Percentiles rank a stretch among this genome's conserved stretches.
These are phyloP conservation scores for Cyphomyrus plagiostoma DNA, from an alignment of 2,113 vertebrate genomes.

Conservation along the genomic window DNA sequence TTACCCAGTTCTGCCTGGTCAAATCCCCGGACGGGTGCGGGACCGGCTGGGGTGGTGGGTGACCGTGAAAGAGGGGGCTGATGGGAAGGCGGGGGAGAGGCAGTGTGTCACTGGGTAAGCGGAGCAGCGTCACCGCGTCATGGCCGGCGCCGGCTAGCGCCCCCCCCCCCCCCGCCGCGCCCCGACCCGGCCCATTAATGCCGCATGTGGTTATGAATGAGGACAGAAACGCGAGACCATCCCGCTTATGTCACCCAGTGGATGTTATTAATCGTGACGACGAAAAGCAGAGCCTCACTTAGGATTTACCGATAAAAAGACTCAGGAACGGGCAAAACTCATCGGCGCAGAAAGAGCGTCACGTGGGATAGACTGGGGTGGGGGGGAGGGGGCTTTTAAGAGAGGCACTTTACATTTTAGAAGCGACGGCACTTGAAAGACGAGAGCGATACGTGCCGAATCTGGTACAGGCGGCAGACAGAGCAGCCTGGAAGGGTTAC, in stretches of 20 bases:
- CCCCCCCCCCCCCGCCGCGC: not conserved
- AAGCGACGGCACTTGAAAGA: not conserved
- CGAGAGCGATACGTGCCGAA: not conserved
- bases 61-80: not conserved
- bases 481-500: not conserved
- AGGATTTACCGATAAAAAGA: not conserved
- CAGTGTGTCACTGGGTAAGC: constrained; percentile 20
- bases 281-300: not conserved
- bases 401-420: not conserved
- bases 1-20: constrained; percentile 32
- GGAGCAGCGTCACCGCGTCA: not conserved
- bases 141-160: too few relatives aligned
- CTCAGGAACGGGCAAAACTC: not conserved
- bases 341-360: not conserved
- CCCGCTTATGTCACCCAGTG: not conserved
- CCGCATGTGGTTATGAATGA: not conserved
- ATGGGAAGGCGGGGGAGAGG: not conserved
- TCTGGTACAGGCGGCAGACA: not conserved
- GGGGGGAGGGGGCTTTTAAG: not conserved
- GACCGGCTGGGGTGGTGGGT: not conserved
- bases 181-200: not conserved
- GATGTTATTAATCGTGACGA: not conserved
- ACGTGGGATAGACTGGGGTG: not conserved
- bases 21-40: constrained; percentile 14
- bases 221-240: not conserved